These are phyloP conservation scores for Smittia sp. DNA, from an alignment of 2,888 invertebrate genomes.

Conservation along the genomic window DNA sequence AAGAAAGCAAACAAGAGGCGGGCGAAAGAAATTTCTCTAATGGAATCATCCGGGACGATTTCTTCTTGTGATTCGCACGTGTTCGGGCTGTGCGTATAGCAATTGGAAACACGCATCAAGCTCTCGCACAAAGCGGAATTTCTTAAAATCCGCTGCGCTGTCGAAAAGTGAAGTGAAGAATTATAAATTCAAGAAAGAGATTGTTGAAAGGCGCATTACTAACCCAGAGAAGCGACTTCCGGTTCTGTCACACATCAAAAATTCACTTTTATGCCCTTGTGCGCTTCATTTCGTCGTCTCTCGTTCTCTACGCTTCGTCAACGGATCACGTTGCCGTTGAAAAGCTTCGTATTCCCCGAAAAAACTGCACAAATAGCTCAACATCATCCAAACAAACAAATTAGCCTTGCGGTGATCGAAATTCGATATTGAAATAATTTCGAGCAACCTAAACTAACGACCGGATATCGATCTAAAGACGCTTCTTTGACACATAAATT, in stretches of 20 bases:
- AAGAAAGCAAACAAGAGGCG: conserved; percentile 35
- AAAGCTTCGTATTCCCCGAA: no score
- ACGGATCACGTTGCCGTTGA: no score
- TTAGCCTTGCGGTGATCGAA: conserved; percentile 34
- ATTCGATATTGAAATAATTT: not conserved
- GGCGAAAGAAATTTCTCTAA: not conserved
- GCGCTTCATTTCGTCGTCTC: not conserved
- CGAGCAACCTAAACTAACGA: conserved; percentile 6
- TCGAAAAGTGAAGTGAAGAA: conserved; percentile 6
- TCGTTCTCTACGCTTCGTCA: not conserved
- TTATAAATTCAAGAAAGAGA: conserved; percentile 34
- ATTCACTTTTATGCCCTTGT: conserved; percentile 24
- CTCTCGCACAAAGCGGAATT: conserved; percentile 8
- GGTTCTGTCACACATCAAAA: conserved; percentile 37
- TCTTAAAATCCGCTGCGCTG: conserved; percentile 10
- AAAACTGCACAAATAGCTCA: no score
- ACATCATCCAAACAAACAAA: not conserved
- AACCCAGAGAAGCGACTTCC: conserved; percentile 40
- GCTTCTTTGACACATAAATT: no score
- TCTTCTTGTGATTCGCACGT: conserved; percentile 28
- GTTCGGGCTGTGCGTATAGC: conserved; percentile 27
- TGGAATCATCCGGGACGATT: not conserved
- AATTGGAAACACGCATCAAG: conserved; percentile 29
- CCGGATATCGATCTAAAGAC: conserved; percentile 27
- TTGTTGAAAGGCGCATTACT: conserved; percentile 40